These are phyloP conservation scores for Bombus pascuorum DNA, from an alignment of 1,140 invertebrate species.

Conservation along the genomic window DNA sequence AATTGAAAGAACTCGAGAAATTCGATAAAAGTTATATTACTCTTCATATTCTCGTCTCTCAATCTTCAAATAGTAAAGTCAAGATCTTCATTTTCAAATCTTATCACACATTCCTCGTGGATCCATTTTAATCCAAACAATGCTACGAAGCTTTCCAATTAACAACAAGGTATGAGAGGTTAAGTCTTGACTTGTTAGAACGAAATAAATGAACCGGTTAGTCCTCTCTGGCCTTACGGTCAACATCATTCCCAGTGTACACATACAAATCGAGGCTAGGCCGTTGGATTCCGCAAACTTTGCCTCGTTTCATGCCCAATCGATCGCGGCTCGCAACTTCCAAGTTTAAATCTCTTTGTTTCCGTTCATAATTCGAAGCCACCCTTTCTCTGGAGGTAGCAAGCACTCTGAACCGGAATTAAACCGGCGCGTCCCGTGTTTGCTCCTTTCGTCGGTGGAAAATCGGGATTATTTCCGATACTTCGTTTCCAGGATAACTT, in stretches of 20 bases:
- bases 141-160: not conserved
- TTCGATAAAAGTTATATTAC: not conserved
- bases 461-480: conserved; percentile 56
- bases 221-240: conserved; percentile 63
- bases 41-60: not conserved
- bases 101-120: not conserved
- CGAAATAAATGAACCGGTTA: conserved; percentile 28
- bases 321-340: conserved; percentile 65
- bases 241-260: conserved; percentile 76
- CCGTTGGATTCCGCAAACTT: conserved; percentile 68
- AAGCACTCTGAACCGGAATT: conserved; percentile 63
- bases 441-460: conserved; percentile 57
- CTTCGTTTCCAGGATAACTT: conserved; percentile 20
- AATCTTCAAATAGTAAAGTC: not conserved
- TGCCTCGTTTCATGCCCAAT: conserved; percentile 74
- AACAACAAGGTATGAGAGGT: not conserved
- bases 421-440: conserved; percentile 58
- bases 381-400: conserved; percentile 63
- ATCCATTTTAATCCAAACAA: not conserved
- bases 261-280: conserved; percentile 64
- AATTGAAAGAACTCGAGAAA: not conserved
- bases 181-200: conserved; percentile 40
- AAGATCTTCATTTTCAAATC: too few relatives aligned
- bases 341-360: conserved; percentile 74
- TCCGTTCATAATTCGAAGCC: conserved; percentile 70